Evolutionary conservation across 2,113 vertebrate species (phyloP).

Genomic region (Aramus guarauna): DNA sequence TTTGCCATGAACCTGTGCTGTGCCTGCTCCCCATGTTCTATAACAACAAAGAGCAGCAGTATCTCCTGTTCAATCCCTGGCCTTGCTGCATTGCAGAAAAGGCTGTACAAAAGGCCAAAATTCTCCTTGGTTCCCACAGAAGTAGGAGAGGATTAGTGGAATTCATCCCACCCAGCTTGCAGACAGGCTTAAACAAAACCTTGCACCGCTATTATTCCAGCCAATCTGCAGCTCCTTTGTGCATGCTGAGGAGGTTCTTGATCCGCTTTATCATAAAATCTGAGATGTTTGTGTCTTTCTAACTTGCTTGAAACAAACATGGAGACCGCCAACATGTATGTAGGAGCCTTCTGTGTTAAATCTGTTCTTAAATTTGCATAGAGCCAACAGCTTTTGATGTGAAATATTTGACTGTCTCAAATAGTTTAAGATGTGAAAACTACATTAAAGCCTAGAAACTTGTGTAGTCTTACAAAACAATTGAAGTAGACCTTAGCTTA

Average conservation of each 20-base stretch:
- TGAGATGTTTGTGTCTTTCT: not conserved
- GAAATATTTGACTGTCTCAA: not conserved
- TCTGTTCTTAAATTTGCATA: not conserved
- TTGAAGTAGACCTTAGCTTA: not conserved
- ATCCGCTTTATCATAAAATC: not conserved
- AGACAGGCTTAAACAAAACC: slow-evolving; percentile 39
- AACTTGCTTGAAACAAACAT: not conserved
- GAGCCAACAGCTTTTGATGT: not conserved
- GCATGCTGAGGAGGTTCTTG: not conserved
- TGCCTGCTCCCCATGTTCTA: not conserved
- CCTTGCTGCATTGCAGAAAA: not conserved
- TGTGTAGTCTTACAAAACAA: not conserved
- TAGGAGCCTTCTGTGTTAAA: not conserved
- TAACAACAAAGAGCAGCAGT: not conserved
- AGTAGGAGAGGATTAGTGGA: not conserved
- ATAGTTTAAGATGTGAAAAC: no score
- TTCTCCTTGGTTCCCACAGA: not conserved
- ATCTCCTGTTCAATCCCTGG: not conserved
- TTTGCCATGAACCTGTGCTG: not conserved
- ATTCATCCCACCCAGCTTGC: not conserved
- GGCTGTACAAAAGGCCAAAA: not conserved
- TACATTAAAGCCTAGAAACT: not conserved
- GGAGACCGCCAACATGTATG: not conserved
- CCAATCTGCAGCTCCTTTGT: not conserved
- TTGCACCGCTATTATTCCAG: not conserved